Percentiles rank a stretch among this genome's conserved stretches.
These are phyloP conservation scores for Limnephilus lunatus DNA, from an alignment of 2,888 invertebrate species.

Conservation along the genomic window DNA sequence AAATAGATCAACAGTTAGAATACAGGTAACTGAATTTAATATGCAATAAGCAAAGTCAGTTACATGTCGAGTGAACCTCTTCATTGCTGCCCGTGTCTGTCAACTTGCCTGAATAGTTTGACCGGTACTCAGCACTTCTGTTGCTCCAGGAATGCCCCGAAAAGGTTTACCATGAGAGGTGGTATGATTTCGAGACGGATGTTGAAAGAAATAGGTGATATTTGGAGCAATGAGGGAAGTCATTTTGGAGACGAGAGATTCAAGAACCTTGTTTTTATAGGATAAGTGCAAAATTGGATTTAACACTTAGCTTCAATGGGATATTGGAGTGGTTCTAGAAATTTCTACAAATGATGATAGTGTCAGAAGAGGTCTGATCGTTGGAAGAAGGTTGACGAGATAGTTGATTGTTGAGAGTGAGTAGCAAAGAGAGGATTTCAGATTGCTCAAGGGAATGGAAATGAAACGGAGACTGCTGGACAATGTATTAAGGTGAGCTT, in stretches of 20 bases:
- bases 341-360: not conserved
- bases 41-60: not conserved
- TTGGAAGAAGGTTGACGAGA: not conserved
- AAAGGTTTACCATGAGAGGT: not conserved
- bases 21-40: not conserved
- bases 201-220: not conserved
- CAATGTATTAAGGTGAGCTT: not conserved
- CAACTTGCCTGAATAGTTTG: too few relatives aligned
- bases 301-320: not conserved
- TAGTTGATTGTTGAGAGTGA: not conserved
- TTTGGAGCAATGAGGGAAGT: not conserved
- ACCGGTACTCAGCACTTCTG: not conserved
- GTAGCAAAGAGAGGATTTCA: not conserved
- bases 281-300: not conserved
- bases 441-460: not conserved
- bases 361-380: not conserved
- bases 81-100: too few relatives aligned
- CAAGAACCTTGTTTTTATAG: not conserved
- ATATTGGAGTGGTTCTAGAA: not conserved
- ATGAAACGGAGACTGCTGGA: not conserved
- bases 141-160: not conserved
- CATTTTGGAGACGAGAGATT: not conserved
- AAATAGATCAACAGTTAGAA: not conserved
- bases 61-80: not conserved
- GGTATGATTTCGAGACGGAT: not conserved